Base-by-base conservation (phyloP, 2,888 invertebrate genomes). In the Tortricodes alternella region DNA sequence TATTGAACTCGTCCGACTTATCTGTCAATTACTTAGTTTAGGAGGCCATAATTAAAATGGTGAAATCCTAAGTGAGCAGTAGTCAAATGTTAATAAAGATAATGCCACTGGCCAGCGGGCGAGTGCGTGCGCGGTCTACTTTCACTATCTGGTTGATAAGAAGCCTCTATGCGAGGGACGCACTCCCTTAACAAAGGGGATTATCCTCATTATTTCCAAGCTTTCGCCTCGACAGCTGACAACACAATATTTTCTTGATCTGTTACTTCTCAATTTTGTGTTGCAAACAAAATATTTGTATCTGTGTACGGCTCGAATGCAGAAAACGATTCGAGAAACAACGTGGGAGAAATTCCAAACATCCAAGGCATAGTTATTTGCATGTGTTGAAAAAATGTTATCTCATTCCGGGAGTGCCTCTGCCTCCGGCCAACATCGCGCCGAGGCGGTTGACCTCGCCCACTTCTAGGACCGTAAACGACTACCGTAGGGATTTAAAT, bases 71-170 rank as follows among this genome's bases (percentile, higher is more conserved):
- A 71, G 69, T 71, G 71, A 71, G 67, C 65, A 72, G 69, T 66
- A 69, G 68, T 71, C 72, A 65, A 74, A 74, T 73, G 80, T 80
- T 84, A 83, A 83, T 85, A 86, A 80, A 82, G 81, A 85, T 86
- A 82, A 80, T 78, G 64, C 68, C 66, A 70, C 73, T 77, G 64
- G 82, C 71, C 76, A 72, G 68, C 64, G 71, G 71, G 63, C 72
- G 78, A 73, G 74, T 82, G 80, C 77, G 80, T 84, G 69, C 66
- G 65, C 72, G 81, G 76, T 80, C 80, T 76, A 83, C 77, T 84
- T 83, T 78, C 70, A 78, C 82, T 86, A 88, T 88, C 86, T 79
- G 53, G 44, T 51, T 71, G 89, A 88, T 89, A 89, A 88, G 78
- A 64, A 58, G 72, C 63, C 62, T 58, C 62, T 63, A 62, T 62